These are phyloP conservation scores for Drosophila koepferae DNA, from an alignment of 2,888 invertebrate genomes.

Conservation along the genomic window DNA sequence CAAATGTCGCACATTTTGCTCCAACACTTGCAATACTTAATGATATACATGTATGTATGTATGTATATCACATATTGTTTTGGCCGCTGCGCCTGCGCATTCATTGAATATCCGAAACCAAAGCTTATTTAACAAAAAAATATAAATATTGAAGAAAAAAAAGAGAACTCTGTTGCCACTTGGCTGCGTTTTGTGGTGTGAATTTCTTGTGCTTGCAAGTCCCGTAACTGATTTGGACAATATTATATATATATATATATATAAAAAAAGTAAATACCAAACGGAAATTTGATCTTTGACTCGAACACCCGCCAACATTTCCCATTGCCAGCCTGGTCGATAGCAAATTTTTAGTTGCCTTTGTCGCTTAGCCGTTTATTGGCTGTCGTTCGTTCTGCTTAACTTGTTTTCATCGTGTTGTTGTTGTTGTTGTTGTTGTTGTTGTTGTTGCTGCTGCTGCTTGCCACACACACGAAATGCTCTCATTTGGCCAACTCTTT, in stretches of 20 bases:
- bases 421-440: not conserved
- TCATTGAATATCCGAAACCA: constrained; percentile 45
- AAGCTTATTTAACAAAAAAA: constrained; percentile 12
- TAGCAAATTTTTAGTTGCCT: constrained; percentile 75
- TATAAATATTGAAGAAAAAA: not conserved
- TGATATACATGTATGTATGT: not conserved
- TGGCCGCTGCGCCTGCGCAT: constrained; percentile 61
- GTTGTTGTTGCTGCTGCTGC: constrained; percentile 5
- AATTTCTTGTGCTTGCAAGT: constrained; percentile 47
- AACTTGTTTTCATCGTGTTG: constrained; percentile 66
- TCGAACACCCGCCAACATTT: constrained; percentile 27
- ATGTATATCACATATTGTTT: constrained; percentile 40
- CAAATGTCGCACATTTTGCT: constrained; percentile 80
- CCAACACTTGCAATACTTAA: constrained; percentile 65
- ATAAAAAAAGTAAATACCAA: constrained; percentile 10
- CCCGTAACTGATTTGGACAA: constrained; percentile 78
- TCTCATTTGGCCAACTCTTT: constrained; percentile 72
- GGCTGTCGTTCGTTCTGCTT: constrained; percentile 67
- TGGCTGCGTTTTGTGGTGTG: constrained; percentile 42
- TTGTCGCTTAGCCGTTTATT: constrained; percentile 68
- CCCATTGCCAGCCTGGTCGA: constrained; percentile 17
- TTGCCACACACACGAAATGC: constrained; percentile 63
- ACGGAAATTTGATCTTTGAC: constrained; percentile 71
- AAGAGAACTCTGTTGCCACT: constrained; percentile 10
- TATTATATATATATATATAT: constrained; percentile 63